A percentile compares a stretch with the other conserved stretches of the same genome.
Evolutionary conservation across 2,888 invertebrate genomes (phyloP).

Genomic region (Trypoxylon attenuatum): DNA sequence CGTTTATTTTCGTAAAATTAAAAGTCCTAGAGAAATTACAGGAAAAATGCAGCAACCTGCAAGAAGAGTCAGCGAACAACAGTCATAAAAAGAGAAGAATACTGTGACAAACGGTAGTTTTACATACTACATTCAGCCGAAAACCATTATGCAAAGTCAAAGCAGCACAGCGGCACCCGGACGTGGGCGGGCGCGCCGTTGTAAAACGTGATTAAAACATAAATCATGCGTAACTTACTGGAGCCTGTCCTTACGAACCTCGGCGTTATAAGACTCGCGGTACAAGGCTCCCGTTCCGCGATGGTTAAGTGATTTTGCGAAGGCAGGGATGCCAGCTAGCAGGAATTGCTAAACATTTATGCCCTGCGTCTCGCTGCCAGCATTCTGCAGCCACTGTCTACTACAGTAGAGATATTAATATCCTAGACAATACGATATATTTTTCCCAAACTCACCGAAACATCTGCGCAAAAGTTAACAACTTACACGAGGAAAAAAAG

Average conservation of each 20-base stretch:
- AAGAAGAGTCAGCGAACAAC: slow-evolving; percentile 13
- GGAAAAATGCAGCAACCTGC: too few relatives aligned
- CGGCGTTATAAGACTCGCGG: slow-evolving; percentile 33
- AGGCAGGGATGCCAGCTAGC: slow-evolving; percentile 1
- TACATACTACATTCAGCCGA: slow-evolving; percentile 40
- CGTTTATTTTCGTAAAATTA: too few relatives aligned
- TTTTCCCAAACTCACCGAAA: too few relatives aligned
- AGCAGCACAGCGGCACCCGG: slow-evolving; percentile 25
- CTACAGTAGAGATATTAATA: too few relatives aligned
- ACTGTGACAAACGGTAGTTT: slow-evolving; percentile 19
- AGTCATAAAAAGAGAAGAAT: slow-evolving; percentile 42
- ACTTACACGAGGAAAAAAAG: too few relatives aligned
- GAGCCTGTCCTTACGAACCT: slow-evolving; percentile 30
- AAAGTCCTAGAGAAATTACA: too few relatives aligned
- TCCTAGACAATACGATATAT: too few relatives aligned
- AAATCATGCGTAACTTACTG: slow-evolving; percentile 58
- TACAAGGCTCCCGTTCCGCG: slow-evolving; percentile 19
- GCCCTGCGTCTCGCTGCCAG: too few relatives aligned
- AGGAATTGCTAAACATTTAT: not conserved
- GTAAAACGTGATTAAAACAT: slow-evolving; percentile 61
- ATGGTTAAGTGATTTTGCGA: slow-evolving; percentile 38
- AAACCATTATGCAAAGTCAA: slow-evolving; percentile 59
- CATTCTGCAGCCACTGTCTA: too few relatives aligned
- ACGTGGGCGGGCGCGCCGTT: slow-evolving; percentile 49
- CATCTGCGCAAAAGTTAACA: too few relatives aligned